Evolutionary conservation across 2,888 invertebrate genomes (phyloP), one percentile per base, ranked within the genome.

Genomic region (Rosalia funebris): DNA sequence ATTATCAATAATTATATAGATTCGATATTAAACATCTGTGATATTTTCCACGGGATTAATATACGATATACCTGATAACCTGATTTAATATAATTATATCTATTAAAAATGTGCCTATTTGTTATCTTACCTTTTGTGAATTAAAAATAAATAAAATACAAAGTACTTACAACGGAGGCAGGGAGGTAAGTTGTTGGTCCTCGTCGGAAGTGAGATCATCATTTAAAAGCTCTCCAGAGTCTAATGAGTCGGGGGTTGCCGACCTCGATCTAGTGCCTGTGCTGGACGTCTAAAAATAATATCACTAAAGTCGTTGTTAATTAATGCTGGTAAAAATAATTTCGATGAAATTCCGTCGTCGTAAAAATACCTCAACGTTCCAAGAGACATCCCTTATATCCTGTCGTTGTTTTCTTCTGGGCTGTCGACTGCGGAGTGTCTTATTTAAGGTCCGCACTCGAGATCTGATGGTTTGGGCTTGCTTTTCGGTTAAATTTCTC

Each of bases 201-300:
- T 65, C 62, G 47, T 79, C 79, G 12, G 78, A 79, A 17, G 74
- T 76, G 52, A 78, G 70, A 57, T 78, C 79, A 57, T 77, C 79
- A 61, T 77, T 75, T 41, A 73, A 58, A 47, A n/a, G 67, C 72
- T 72, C 74, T 17, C 71, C 72, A 46, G 93, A 93, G 82, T 93
- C 93, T 77, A 94, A 82, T 25, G 93, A 94, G 83, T 94, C 94
- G 19, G 94, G 94, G 56, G 94, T 94, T 67, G 93, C 94, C 79
- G 93, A 93, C 66, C 94, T 88, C 66, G 93, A 92, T 80, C 92
- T 83, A 70, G 92, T 92, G 71, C 91, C 92, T 77, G 92, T 92
- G 73, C 89, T 89, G 66, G 91, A 91, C 79, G 89, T 87, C 88
- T 89, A 81, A 10, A 84, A 83, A n/a, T 3, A 25, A 25, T 7